phyloP scores from a whole-genome alignment of 2,888 invertebrate species.

The Drosophila buzzatii region DNA sequence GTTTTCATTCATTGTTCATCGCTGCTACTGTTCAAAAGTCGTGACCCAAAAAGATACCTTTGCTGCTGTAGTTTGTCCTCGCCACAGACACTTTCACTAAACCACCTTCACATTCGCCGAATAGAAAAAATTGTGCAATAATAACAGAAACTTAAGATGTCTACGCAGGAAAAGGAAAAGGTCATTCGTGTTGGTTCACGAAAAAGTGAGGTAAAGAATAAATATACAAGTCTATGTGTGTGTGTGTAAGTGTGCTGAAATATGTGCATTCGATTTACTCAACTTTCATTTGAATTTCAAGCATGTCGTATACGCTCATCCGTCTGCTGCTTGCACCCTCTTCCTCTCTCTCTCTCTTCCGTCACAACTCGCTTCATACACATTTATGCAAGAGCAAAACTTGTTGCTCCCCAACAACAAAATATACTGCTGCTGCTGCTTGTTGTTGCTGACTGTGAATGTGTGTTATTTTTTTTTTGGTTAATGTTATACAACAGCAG shows the following conservation, averaged over 20 bases:
- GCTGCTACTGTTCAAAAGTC: slow-evolving; percentile 11
- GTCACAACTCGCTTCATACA: slow-evolving; percentile 16
- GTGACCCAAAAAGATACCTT: slow-evolving; percentile 40
- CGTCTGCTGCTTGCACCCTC: slow-evolving; percentile 8
- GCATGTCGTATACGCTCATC: slow-evolving; percentile 27
- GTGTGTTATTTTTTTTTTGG: slow-evolving; percentile 55
- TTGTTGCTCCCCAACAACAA: slow-evolving; percentile 67
- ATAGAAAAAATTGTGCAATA: slow-evolving; percentile 71
- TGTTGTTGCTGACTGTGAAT: slow-evolving; percentile 29
- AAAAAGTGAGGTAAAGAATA: slow-evolving; percentile 91
- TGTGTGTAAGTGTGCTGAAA: slow-evolving; percentile 15
- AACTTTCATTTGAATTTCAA: slow-evolving; percentile 74
- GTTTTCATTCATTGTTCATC: slow-evolving; percentile 68
- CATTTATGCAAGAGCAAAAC: slow-evolving; percentile 70
- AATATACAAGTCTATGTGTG: slow-evolving; percentile 5
- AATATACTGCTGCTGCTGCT: slow-evolving; percentile 7
- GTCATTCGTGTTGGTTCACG: slow-evolving; percentile 92
- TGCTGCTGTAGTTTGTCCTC: slow-evolving; percentile 44
- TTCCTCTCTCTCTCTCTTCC: slow-evolving; percentile 1
- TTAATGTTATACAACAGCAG: slow-evolving; percentile 72
- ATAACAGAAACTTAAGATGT: slow-evolving; percentile 55
- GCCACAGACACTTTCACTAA: slow-evolving; percentile 66
- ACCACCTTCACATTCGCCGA: slow-evolving; percentile 16
- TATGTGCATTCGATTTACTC: slow-evolving; percentile 49
- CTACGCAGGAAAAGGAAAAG: slow-evolving; percentile 84